Base-by-base conservation (phyloP, 2,113 vertebrate species). In the Pluvianellus socialis region DNA sequence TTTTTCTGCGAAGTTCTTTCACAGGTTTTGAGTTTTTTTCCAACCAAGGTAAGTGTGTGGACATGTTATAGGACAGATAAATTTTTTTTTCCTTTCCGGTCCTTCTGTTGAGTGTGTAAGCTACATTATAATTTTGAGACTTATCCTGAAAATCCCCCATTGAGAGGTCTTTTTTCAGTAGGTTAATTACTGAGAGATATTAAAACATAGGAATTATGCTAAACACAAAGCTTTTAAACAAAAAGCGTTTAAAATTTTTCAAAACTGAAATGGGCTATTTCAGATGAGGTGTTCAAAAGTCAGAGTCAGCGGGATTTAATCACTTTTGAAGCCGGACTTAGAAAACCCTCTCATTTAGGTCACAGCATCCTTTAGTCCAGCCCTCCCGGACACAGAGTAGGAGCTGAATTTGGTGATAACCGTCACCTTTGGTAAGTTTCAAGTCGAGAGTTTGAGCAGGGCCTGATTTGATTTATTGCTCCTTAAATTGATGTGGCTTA, bases 401-500 rank as follows among this genome's bases (percentile, higher is more conserved):
- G 49, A 90, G 49, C 22, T 32, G 68, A 70, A 20, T 93, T 33
- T 80, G 67, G 13, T 70, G 40, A 20, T 24, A 83, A 53, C 4
- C 4, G 2, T 35, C 53, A 49, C 40, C 35, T 79, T 50, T 70
- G 33, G 18, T 17, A 90, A 58, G 58, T 68, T 87, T 65, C 33
- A 74, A 47, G 27, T 21, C n/a, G 61, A 72, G 77, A 92, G 40
- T 49, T 38, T 26, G 79, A 70, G 35, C 52, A 33, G 30, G 23
- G 15, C 66, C 72, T 47, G 23, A 8, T 81, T 88, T 79, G 59
- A 83, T 83, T 90, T 88, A 73, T 58, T 93, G 49, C 50, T 91
- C 28, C 55, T 86, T 45, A 23, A 73, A 62, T 5, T 71, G 59
- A 1, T 83, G 35, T 15, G 4, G 6, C 59, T 75, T 74, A 50